These are phyloP conservation scores for Aelia acuminata DNA, from an alignment of 2,888 invertebrate species.

Conservation along the genomic window DNA sequence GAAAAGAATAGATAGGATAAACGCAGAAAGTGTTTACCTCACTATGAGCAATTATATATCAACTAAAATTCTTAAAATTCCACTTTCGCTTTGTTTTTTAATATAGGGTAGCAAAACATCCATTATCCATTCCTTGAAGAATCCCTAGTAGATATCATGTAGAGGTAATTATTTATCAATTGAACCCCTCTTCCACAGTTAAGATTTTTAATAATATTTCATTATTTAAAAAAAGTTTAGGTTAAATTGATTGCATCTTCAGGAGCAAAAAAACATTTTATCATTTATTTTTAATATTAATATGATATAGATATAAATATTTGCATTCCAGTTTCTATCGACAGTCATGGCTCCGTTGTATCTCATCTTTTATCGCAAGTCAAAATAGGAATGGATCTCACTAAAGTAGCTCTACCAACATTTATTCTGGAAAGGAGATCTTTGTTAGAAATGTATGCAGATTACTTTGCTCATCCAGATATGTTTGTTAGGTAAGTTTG, in stretches of 20 bases:
- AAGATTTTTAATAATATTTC: too few species aligned
- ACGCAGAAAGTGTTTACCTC: too few species aligned
- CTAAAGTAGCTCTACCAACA: slow-evolving; percentile 97
- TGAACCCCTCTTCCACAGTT: too few species aligned
- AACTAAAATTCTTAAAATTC: too few species aligned
- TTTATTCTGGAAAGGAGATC: slow-evolving; percentile 98
- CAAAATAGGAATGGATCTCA: slow-evolving; percentile 99
- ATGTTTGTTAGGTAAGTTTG: slow-evolving; percentile 85
- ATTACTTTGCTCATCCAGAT: slow-evolving; percentile 99
- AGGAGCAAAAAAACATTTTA: neutral
- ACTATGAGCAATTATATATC: too few species aligned
- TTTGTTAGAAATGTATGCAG: slow-evolving; percentile 99
- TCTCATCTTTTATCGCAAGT: slow-evolving; percentile 97
- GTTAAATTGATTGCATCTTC: neutral
- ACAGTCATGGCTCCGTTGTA: slow-evolving; percentile 96
- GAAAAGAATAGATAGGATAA: too few species aligned
- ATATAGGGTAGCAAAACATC: too few species aligned
- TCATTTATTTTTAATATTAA: neutral
- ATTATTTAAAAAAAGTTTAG: neutral
- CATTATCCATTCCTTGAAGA: too few species aligned
- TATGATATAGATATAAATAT: neutral
- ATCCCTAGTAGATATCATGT: too few species aligned
- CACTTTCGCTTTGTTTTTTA: too few species aligned
- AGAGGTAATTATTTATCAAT: neutral
- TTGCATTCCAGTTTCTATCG: slow-evolving; percentile 76